Percentiles rank a stretch among this genome's conserved stretches.
Conservation (phyloP, 2,797 vertebrate genomes). For the Salmo trutta region DNA sequence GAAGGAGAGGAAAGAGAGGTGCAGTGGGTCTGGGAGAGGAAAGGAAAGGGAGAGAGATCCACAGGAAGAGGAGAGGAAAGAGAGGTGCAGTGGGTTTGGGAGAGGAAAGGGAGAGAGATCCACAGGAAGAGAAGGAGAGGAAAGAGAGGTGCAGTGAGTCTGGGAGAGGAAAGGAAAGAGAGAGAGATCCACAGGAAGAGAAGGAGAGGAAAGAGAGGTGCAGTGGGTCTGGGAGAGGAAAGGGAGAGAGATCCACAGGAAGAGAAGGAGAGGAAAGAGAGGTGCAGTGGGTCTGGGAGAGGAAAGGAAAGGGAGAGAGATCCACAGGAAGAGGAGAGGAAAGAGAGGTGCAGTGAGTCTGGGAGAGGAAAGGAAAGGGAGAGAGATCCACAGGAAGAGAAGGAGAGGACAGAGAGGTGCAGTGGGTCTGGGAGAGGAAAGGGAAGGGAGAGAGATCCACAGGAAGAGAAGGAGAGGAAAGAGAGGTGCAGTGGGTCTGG, state of each 20-base stretch:
- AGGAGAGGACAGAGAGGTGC: too few species aligned
- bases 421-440: too few species aligned
- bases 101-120: constrained; percentile 13
- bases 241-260: neutral
- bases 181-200: too few species aligned
- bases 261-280: too few species aligned
- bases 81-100: neutral
- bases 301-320: constrained; percentile 23
- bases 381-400: constrained; percentile 13
- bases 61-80: constrained; percentile 15
- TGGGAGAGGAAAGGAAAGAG: constrained; percentile 24
- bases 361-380: neutral
- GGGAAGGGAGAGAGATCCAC: constrained; percentile 8
- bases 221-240: constrained; percentile 14
- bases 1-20: constrained; percentile 24
- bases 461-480: constrained; percentile 17
- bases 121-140: too few species aligned
- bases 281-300: too few species aligned
- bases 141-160: too few species aligned
- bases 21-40: too few species aligned
- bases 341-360: too few species aligned
- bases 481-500: neutral
- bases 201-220: too few species aligned
- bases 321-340: too few species aligned
- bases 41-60: constrained; percentile 8